Percentiles rank a stretch among this genome's conserved stretches.
phyloP scores from a whole-genome alignment of 2,797 vertebrate species.

The Triplophysa bombifrons region DNA sequence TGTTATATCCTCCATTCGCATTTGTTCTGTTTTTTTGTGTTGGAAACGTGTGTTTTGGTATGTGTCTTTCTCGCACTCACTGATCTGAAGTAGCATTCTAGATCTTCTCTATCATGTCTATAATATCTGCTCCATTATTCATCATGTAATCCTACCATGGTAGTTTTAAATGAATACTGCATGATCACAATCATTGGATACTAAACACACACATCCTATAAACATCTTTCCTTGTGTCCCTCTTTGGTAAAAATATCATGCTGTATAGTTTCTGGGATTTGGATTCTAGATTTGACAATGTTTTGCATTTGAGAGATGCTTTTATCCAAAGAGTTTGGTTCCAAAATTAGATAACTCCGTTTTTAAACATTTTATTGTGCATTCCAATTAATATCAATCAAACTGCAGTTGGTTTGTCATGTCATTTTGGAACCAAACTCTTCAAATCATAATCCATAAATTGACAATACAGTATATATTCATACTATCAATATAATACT shows the following conservation, averaged over 20 bases:
- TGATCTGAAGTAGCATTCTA: constrained; percentile 5
- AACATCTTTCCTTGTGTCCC: neutral
- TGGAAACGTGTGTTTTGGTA: neutral
- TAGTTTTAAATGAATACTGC: constrained; percentile 2
- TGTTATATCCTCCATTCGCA: neutral
- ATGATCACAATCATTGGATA: constrained; percentile 4
- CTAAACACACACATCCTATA: neutral
- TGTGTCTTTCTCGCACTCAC: neutral
- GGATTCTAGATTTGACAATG: neutral
- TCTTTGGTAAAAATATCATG: neutral
- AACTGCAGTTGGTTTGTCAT: no score
- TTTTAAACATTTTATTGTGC: no score
- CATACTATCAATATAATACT: no score
- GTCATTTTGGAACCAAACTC: no score
- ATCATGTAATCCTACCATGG: neutral
- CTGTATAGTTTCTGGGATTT: neutral
- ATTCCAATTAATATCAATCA: no score
- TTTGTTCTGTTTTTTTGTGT: constrained; percentile 2
- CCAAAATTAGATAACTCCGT: no score
- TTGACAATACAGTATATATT: no score
- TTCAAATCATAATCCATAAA: no score
- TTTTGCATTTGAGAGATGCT: no score
- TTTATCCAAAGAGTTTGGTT: no score
- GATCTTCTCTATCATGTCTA: neutral
- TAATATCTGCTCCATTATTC: constrained; percentile 15